Conservation (phyloP, 2,113 vertebrate species). For the Pica pica region DNA sequence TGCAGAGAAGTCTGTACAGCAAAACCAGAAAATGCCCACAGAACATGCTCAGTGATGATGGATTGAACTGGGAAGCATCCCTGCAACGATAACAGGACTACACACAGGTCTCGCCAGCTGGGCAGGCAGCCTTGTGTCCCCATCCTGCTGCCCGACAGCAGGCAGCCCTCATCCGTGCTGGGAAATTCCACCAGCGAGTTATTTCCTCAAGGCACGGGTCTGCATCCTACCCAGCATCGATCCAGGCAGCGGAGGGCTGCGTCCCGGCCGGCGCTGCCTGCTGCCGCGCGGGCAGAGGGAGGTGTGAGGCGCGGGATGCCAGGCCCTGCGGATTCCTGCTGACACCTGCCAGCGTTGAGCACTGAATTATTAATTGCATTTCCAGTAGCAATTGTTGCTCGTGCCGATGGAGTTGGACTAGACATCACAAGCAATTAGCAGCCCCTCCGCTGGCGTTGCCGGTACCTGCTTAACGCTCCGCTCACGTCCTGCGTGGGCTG, state of each 20-base stretch:
- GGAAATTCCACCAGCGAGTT: neutral
- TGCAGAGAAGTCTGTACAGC: rapidly evolving
- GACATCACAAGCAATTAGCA: conserved; percentile 42
- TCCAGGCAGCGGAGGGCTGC: neutral
- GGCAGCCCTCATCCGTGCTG: rapidly evolving
- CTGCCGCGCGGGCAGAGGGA: neutral
- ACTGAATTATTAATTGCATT: conserved; percentile 54
- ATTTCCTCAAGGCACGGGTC: neutral
- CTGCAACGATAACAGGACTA: rapidly evolving
- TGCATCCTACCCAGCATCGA: rapidly evolving
- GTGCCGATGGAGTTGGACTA: neutral
- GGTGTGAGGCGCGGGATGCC: neutral
- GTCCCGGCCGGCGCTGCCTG: neutral
- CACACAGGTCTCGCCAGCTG: rapidly evolving
- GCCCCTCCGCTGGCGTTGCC: neutral
- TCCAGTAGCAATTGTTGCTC: conserved; percentile 28
- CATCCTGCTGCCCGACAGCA: rapidly evolving
- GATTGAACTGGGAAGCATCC: neutral
- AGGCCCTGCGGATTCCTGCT: neutral
- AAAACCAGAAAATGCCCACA: rapidly evolving
- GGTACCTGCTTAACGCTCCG: neutral
- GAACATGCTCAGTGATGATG: neutral
- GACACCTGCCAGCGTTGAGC: neutral
- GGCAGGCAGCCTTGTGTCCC: neutral
- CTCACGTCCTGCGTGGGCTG: neutral